Percentiles rank a stretch among this genome's conserved stretches.
Evolutionary conservation across 1,140 invertebrate species (phyloP).

Genomic region (Cydia fagiglandana): DNA sequence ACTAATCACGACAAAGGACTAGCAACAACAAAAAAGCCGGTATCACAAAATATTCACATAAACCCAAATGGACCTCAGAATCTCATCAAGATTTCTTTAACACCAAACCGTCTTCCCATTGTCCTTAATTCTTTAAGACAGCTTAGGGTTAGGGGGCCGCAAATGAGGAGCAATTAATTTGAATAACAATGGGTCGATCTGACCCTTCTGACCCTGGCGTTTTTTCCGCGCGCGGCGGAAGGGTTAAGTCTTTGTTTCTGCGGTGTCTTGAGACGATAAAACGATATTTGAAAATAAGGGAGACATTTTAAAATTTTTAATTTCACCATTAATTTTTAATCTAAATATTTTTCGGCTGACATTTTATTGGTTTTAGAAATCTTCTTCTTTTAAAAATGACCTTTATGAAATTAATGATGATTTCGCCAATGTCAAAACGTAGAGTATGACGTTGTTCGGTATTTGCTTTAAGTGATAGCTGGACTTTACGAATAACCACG

Average conservation of each 20-base stretch:
- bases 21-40: not conserved
- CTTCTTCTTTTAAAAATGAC: no score
- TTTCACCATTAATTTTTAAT: no score
- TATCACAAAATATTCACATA: not conserved
- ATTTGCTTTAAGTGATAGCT: no score
- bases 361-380: no score
- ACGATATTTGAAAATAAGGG: not conserved
- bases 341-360: no score
- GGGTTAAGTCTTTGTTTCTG: conserved; percentile 39
- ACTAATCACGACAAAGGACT: not conserved
- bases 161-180: conserved; percentile 55
- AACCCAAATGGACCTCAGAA: conserved; percentile 9
- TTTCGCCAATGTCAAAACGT: no score
- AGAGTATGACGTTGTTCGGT: no score
- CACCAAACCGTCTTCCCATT: conserved; percentile 23
- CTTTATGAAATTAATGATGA: no score
- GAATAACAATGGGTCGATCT: conserved; percentile 50
- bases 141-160: conserved; percentile 8
- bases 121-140: conserved; percentile 26
- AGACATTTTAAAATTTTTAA: no score
- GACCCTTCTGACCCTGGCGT: conserved; percentile 42
- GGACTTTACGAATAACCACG: no score
- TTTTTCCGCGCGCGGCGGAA: conserved; percentile 42
- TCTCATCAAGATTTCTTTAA: conserved; percentile 16
- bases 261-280: not conserved